Evolutionary conservation across 2,797 vertebrate genomes (phyloP).

Genomic region (Hephaestus fuliginosus): DNA sequence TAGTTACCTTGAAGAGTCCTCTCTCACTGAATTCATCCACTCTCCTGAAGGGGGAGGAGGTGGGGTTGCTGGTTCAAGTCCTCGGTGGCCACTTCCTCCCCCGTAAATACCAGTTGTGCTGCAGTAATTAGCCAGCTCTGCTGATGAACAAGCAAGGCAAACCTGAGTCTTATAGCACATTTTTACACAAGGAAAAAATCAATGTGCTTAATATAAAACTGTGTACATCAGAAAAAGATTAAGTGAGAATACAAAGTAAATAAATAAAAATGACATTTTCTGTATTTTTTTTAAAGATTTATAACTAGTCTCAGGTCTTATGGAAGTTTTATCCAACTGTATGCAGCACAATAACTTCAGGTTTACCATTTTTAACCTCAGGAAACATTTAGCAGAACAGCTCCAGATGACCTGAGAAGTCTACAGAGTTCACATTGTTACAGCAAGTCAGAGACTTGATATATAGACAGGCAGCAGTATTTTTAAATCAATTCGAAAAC

Average conservation of each 20-base stretch:
- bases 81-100: slow-evolving; percentile 43
- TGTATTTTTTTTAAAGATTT: slow-evolving; percentile 13
- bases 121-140: slow-evolving; percentile 48
- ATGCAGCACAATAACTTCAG: neutral
- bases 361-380: neutral
- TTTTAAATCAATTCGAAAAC: slow-evolving; percentile 33
- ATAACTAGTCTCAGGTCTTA: neutral
- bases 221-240: slow-evolving; percentile 15
- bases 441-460: slow-evolving; percentile 17
- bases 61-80: slow-evolving; percentile 66
- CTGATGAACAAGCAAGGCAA: slow-evolving; percentile 36
- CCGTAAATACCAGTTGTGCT: slow-evolving; percentile 51
- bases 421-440: slow-evolving; percentile 19
- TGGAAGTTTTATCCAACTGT: neutral
- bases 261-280: slow-evolving; percentile 22
- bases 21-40: slow-evolving; percentile 26
- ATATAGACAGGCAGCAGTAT: slow-evolving; percentile 10
- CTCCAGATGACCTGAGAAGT: slow-evolving; percentile 18
- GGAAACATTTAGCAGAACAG: slow-evolving; percentile 12
- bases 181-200: slow-evolving; percentile 28
- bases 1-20: slow-evolving; percentile 55
- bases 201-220: slow-evolving; percentile 16
- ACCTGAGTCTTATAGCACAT: slow-evolving; percentile 28
- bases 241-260: slow-evolving; percentile 9
- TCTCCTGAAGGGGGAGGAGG: slow-evolving; percentile 19